phyloP scores from a whole-genome alignment of 2,113 vertebrate genomes.

The Panurus biarmicus region DNA sequence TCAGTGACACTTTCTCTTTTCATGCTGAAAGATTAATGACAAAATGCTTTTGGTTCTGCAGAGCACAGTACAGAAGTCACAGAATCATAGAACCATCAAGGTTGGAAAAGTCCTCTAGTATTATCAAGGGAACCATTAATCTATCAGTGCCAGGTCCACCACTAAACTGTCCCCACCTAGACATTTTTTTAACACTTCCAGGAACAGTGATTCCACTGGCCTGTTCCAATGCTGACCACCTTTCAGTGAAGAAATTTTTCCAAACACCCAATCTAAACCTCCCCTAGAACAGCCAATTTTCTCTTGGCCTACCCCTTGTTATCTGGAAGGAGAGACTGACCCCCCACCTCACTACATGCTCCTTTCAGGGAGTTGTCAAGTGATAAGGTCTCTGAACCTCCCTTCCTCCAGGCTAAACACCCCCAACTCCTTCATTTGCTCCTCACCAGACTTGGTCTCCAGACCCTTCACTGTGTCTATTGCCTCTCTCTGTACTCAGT shows the following conservation, averaged over 20 bases:
- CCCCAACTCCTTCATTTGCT: not conserved
- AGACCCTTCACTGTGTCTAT: fast-evolving
- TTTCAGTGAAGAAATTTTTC: not conserved
- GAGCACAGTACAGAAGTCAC: not conserved
- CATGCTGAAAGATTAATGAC: not conserved
- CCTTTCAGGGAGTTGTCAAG: not conserved
- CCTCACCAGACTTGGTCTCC: not conserved
- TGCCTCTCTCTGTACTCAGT: not conserved
- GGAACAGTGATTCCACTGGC: not conserved
- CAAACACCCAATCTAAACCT: not conserved
- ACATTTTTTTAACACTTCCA: not conserved
- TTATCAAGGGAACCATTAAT: not conserved
- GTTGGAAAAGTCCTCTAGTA: not conserved
- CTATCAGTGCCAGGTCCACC: not conserved
- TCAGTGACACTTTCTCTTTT: not conserved
- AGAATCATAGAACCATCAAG: not conserved
- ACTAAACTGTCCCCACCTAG: not conserved
- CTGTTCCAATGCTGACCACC: not conserved
- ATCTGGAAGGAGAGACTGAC: fast-evolving
- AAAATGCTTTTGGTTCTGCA: not conserved
- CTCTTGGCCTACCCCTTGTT: not conserved
- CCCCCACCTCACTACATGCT: not conserved
- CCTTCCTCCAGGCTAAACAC: not conserved
- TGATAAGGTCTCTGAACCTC: not conserved
- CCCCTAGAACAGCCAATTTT: not conserved